Conservation (phyloP, 1,140 invertebrate genomes). For the Drosophila triauraria region DNA sequence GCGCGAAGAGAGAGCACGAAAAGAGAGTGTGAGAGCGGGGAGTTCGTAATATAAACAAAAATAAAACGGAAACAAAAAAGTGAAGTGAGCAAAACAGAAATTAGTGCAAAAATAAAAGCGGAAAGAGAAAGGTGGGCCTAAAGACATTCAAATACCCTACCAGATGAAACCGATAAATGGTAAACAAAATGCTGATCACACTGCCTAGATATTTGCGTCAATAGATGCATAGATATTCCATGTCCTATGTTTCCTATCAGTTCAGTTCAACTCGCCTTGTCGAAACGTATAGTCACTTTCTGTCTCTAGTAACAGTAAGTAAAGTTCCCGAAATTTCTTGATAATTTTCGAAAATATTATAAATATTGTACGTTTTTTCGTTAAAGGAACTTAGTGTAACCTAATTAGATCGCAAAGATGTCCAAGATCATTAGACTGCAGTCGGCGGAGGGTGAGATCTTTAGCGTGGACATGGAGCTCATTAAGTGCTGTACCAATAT, state of each 20-base stretch:
- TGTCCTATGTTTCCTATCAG: not conserved
- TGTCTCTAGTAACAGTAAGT: not conserved
- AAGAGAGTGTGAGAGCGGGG: constrained; percentile 20
- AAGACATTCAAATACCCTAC: constrained; percentile 18
- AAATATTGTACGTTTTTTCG: too few species aligned
- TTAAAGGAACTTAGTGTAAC: too few species aligned
- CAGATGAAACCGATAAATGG: not conserved
- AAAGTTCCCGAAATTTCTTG: too few species aligned
- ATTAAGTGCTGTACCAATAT: too few species aligned
- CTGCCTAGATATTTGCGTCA: not conserved
- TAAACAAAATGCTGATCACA: not conserved
- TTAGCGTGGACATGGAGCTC: too few species aligned
- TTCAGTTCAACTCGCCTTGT: not conserved
- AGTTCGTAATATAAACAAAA: constrained; percentile 46
- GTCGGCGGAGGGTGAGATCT: too few species aligned
- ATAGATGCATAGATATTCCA: not conserved
- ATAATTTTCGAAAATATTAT: too few species aligned
- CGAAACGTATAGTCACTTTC: not conserved
- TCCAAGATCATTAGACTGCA: too few species aligned
- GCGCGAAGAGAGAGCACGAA: constrained; percentile 14
- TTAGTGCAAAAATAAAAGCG: constrained; percentile 60
- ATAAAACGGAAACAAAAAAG: constrained; percentile 41
- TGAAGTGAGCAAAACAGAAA: constrained; percentile 68
- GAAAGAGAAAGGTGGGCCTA: constrained; percentile 34
- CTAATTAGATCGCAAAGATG: too few species aligned